Conservation (phyloP, 2,113 vertebrate genomes). For the Erythrocebus patas region DNA sequence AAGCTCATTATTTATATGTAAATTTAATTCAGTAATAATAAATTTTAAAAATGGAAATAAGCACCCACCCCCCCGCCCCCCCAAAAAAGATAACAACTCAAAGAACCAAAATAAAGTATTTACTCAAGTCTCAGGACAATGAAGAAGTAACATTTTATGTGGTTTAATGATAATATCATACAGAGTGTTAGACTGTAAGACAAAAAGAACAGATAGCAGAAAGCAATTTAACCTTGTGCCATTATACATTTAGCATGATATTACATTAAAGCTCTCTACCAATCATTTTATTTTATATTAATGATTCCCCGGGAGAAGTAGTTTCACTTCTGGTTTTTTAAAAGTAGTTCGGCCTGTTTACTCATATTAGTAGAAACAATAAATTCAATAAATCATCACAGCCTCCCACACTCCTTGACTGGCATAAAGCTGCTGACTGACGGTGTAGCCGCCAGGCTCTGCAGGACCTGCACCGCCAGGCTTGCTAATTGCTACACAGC, state of each 20-base stretch:
- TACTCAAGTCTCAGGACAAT: neutral
- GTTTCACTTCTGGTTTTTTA: conserved; percentile 14
- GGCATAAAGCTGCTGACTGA: neutral
- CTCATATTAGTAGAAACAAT: conserved; percentile 41
- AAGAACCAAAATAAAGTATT: conserved; percentile 3
- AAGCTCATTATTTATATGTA: neutral
- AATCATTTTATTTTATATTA: neutral
- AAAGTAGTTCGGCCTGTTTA: conserved; percentile 22
- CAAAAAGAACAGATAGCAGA: neutral
- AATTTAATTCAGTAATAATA: neutral
- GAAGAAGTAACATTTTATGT: neutral
- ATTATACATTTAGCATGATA: neutral
- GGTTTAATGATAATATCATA: neutral
- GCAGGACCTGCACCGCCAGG: neutral
- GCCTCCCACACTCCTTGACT: neutral
- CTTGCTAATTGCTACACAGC: neutral
- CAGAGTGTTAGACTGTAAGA: neutral
- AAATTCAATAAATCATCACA: neutral
- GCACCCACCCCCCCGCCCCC: rapidly evolving
- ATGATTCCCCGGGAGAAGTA: neutral
- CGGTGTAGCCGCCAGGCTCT: neutral
- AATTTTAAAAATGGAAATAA: neutral
- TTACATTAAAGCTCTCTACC: neutral
- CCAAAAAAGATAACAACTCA: neutral
- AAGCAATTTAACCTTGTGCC: neutral